Percentiles rank a stretch among this genome's conserved stretches.
Conservation (phyloP, 2,888 invertebrate species). For the Acleris laterana region DNA sequence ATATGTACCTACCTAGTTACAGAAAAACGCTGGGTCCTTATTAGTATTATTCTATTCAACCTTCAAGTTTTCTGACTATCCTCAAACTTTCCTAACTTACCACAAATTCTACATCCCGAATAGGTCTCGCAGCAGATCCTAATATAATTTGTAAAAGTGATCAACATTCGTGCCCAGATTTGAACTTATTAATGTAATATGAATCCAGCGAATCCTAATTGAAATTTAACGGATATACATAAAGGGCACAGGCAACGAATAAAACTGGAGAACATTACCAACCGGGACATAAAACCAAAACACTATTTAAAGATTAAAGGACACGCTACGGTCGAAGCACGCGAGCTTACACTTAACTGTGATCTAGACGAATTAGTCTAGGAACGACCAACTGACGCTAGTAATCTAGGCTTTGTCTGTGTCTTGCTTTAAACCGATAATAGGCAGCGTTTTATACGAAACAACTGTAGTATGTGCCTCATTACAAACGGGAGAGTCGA, state of each 20-base stretch:
- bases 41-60: too few relatives aligned
- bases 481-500: too few relatives aligned
- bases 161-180: not conserved
- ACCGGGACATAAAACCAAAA: conserved; percentile 2
- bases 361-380: not conserved
- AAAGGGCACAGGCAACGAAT: conserved; percentile 1
- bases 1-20: too few relatives aligned
- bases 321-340: not conserved
- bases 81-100: too few relatives aligned
- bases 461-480: too few relatives aligned
- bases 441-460: too few relatives aligned
- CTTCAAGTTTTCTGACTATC: too few relatives aligned
- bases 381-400: not conserved
- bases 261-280: not conserved
- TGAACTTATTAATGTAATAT: not conserved
- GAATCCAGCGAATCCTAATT: not conserved
- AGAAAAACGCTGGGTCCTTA: too few relatives aligned
- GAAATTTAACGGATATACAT: not conserved
- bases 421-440: too few relatives aligned
- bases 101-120: too few relatives aligned
- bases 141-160: too few relatives aligned
- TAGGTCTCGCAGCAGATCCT: too few relatives aligned
- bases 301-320: conserved; percentile 1
- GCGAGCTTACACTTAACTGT: not conserved
- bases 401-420: not conserved